These are phyloP conservation scores for Drosophila austrosaltans DNA, from an alignment of 2,888 invertebrate species.

Conservation along the genomic window DNA sequence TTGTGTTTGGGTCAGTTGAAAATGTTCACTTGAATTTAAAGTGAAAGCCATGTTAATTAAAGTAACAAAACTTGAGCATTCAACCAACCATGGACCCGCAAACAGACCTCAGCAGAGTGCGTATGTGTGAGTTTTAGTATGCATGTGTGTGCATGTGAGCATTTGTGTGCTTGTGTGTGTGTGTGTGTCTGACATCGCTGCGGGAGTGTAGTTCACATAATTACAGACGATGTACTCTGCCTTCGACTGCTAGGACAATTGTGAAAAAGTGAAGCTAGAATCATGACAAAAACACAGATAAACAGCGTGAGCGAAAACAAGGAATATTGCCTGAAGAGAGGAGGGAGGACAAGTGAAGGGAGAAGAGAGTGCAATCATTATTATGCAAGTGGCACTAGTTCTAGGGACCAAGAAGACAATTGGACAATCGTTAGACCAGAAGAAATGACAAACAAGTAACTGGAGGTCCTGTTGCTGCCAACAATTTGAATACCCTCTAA, in stretches of 20 bases:
- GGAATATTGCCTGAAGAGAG: neutral
- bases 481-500: slow-evolving; percentile 39
- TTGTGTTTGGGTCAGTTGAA: neutral
- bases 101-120: neutral
- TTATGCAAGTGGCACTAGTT: slow-evolving; percentile 42
- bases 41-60: slow-evolving; percentile 10
- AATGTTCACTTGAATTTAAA: neutral
- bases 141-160: neutral
- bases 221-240: slow-evolving; percentile 31
- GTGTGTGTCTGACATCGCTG: neutral
- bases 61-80: neutral
- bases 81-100: slow-evolving; percentile 9
- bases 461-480: neutral
- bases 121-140: neutral
- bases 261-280: slow-evolving; percentile 32
- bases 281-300: slow-evolving; percentile 50
- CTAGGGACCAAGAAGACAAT: slow-evolving; percentile 37
- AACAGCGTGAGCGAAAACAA: slow-evolving; percentile 25
- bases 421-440: slow-evolving; percentile 29
- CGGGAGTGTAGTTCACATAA: slow-evolving; percentile 35
- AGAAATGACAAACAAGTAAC: slow-evolving; percentile 17
- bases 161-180: neutral
- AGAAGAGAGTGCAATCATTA: slow-evolving; percentile 35
- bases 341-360: neutral
- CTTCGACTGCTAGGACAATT: neutral